Base-by-base conservation (phyloP, 2,888 invertebrate species). In the Hypena proboscidalis region DNA sequence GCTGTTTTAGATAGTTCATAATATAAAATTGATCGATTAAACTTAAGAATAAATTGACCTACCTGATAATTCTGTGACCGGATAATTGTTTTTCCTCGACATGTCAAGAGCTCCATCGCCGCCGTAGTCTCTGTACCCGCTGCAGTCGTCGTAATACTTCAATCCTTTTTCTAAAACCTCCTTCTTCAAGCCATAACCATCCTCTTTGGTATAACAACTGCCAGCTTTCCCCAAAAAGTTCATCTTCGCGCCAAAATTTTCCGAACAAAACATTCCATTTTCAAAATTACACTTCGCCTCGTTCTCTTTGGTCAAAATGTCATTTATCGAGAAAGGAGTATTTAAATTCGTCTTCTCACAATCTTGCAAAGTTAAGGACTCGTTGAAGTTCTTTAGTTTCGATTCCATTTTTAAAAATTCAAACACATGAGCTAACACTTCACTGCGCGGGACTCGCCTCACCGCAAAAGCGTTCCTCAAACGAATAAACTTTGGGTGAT, bases 311-410 rank as follows among this genome's bases (percentile, higher is more conserved):
- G 93, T 93, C 69, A 95, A 80, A 74, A 95, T 95, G 67, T 95
- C 95, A 64, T 95, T 94, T 39, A 95, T 95, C 5, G 94, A 95
- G 80, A 95, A 95, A 20, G 95, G 95, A 5, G 95, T 95, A 5
- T 92, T 86, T 51, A 89, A 68, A 68, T 64, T 83, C 0, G 83
- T 83, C 58, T 89, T 90, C 54, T 90, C 89, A 77, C 89, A 81
- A 22, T 90, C 88, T 71, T 81, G 82, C 42, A 85, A 74, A 2
- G 74, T 67, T 32, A 81, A 52, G 3, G 82, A 61, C 32, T 86
- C 83, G 63, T 83, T 85, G 55, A 77, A 84, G 52, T 69, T 79
- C 65, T 86, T 88, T 37, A 85, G 66, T 77, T 88, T 88, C 14
- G 89, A 71, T 70, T 90, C 90, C 90, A 90, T 90, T 78, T 68